phyloP scores from a whole-genome alignment of 2,888 invertebrate genomes.

The Prostheceraeus crozeri region DNA sequence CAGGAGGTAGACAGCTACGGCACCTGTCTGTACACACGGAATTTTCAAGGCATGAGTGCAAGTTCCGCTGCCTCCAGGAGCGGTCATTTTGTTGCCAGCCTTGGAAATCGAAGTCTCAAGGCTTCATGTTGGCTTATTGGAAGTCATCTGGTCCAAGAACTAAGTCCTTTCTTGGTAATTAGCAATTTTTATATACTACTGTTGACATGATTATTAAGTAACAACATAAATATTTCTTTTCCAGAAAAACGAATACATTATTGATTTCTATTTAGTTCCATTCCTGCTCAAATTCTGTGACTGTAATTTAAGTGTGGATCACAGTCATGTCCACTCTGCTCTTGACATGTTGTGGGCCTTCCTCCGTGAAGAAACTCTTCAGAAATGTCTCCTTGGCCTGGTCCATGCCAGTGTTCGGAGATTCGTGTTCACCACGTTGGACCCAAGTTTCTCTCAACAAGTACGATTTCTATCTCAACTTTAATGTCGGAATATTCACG shows the following conservation, averaged over 20 bases:
- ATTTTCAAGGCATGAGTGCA: too few relatives aligned
- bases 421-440: too few relatives aligned
- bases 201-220: neutral
- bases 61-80: too few relatives aligned
- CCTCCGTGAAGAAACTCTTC: too few relatives aligned
- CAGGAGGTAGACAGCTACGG: constrained; percentile 11
- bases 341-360: constrained; percentile 66
- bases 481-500: too few relatives aligned
- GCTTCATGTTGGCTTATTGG: constrained; percentile 49
- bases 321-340: constrained; percentile 45
- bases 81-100: constrained; percentile 20
- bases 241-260: constrained; percentile 64
- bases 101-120: constrained; percentile 45
- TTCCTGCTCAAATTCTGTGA: constrained; percentile 54
- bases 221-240: constrained; percentile 34
- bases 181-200: neutral
- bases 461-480: too few relatives aligned
- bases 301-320: constrained; percentile 43
- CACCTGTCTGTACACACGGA: too few relatives aligned
- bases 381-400: too few relatives aligned
- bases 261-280: constrained; percentile 66
- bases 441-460: too few relatives aligned
- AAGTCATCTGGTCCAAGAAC: constrained; percentile 59
- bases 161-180: constrained; percentile 62
- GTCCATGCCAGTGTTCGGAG: too few relatives aligned